Evolutionary conservation across 2,113 vertebrate genomes (phyloP).

Genomic region (Neotoma lepida): DNA sequence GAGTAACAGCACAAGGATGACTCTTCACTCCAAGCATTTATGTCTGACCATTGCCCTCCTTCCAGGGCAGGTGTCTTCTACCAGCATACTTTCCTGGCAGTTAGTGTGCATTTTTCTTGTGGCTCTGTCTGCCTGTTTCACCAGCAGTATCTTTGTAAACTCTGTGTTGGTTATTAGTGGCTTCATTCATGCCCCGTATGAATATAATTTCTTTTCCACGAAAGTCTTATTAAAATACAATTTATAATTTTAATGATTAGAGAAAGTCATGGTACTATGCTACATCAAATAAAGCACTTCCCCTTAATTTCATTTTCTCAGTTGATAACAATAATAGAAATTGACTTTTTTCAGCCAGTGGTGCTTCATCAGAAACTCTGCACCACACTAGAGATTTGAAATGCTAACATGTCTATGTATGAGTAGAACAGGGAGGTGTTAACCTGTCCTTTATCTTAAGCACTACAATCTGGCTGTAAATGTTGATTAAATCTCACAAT

Average conservation of each 20-base stretch:
- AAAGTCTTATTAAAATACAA: slow-evolving; percentile 61
- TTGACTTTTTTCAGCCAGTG: background rate
- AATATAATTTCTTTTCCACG: slow-evolving; percentile 42
- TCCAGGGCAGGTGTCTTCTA: background rate
- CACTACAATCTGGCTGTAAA: background rate
- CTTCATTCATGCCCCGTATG: slow-evolving; percentile 10
- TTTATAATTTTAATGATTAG: slow-evolving; percentile 43
- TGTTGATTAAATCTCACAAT: slow-evolving; percentile 54
- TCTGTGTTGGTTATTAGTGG: slow-evolving; percentile 40
- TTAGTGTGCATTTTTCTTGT: background rate
- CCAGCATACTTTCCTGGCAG: background rate
- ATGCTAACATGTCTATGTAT: background rate
- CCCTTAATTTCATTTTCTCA: slow-evolving; percentile 59
- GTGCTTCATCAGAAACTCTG: background rate
- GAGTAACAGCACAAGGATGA: slow-evolving; percentile 60
- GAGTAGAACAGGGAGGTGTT: background rate
- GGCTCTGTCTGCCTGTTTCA: slow-evolving; percentile 19
- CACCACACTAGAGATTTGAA: background rate
- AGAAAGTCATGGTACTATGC: slow-evolving; percentile 17
- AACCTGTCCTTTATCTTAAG: slow-evolving; percentile 44
- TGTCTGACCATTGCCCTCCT: background rate
- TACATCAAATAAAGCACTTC: slow-evolving; percentile 43
- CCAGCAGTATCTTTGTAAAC: background rate
- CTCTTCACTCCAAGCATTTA: background rate
- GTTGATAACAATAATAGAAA: slow-evolving; percentile 55